These are phyloP conservation scores for Hydractinia symbiolongicarpus DNA, from an alignment of 30 jellyfish, hydroid and myxozoan genomes.

Conservation along the genomic window DNA sequence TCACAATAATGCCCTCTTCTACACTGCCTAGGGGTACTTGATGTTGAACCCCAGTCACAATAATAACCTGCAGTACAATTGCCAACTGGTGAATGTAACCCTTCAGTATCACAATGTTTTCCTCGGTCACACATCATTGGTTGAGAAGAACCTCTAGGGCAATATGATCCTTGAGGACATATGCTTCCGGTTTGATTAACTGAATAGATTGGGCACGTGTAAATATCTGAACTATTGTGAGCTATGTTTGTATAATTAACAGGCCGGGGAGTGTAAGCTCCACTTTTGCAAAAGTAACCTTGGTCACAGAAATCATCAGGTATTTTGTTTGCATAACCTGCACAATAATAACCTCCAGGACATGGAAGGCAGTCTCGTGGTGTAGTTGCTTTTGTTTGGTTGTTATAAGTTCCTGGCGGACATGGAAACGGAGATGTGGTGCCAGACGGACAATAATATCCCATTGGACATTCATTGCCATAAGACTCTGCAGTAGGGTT, in stretches of 20 bases:
- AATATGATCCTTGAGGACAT: conserved; percentile 81
- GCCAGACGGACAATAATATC: conserved; percentile 77
- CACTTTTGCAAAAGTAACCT: conserved; percentile 75
- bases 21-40: conserved; percentile 52
- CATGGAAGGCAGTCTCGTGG: conserved; percentile 92
- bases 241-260: conserved; percentile 33
- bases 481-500: conserved; percentile 56
- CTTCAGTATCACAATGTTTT: conserved; percentile 61
- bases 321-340: conserved; percentile 58
- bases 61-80: conserved; percentile 85
- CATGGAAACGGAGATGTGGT: conserved; percentile 84
- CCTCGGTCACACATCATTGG: conserved; percentile 84
- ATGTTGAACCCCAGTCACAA: conserved; percentile 63
- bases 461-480: conserved; percentile 86
- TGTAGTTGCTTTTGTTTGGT: conserved; percentile 57
- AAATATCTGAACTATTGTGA: conserved; percentile 57
- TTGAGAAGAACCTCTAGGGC: conserved; percentile 70
- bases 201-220: conserved; percentile 85
- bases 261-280: conserved; percentile 82
- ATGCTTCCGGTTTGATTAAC: conserved; percentile 86
- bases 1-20: conserved; percentile 86
- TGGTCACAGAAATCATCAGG: conserved; percentile 82
- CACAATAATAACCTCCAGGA: conserved; percentile 76
- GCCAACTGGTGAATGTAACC: conserved; percentile 70
- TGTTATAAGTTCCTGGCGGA: conserved; percentile 95